Evolutionary conservation across 2,888 invertebrate genomes (phyloP).

Genomic region (Gasteruption jaculator): DNA sequence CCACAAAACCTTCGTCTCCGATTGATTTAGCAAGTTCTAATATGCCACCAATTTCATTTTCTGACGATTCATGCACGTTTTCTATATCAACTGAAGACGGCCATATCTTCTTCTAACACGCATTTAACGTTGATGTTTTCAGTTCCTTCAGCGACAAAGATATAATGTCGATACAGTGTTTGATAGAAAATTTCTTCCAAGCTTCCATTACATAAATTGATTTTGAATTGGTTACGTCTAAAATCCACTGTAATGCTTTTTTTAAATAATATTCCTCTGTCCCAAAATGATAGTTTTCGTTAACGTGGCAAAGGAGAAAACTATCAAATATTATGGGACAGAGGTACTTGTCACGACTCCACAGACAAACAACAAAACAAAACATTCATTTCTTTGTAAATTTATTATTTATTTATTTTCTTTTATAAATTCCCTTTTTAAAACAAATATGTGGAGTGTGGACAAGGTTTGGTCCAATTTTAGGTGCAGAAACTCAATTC

Average conservation of each 20-base stretch:
- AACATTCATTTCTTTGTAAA: too few relatives aligned
- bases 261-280: constrained; percentile 11
- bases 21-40: constrained; percentile 14
- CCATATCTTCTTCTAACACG: constrained; percentile 17
- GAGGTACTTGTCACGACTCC: too few relatives aligned
- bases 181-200: constrained; percentile 16
- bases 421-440: too few relatives aligned
- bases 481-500: too few relatives aligned
- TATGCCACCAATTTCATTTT: constrained; percentile 14
- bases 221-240: constrained; percentile 10
- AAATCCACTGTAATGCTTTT: constrained; percentile 13
- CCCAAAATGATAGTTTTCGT: too few relatives aligned
- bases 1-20: constrained; percentile 12
- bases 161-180: constrained; percentile 15
- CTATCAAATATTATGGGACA: too few relatives aligned
- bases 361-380: too few relatives aligned
- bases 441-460: too few relatives aligned
- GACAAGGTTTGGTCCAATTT: too few relatives aligned
- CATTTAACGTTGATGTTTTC: constrained; percentile 10
- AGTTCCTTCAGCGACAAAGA: constrained; percentile 8
- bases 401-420: too few relatives aligned
- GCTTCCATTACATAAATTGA: constrained; percentile 17
- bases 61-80: constrained; percentile 14
- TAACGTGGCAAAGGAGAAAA: too few relatives aligned
- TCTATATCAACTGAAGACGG: constrained; percentile 13